Conservation (phyloP, 2,888 invertebrate species). For the Reticulitermes lucifugus region DNA sequence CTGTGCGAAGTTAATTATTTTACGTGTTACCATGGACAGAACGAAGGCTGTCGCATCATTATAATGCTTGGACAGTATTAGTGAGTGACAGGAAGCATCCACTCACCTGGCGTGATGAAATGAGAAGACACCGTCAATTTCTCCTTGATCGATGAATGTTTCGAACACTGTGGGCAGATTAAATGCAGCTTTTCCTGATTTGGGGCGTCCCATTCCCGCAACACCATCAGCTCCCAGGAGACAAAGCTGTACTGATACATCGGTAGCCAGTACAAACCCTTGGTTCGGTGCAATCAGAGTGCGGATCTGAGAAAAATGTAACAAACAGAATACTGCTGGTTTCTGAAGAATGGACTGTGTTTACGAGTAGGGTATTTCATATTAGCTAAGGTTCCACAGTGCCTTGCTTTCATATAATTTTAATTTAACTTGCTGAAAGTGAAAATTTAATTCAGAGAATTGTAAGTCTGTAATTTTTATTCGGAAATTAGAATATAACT, state of each 20-base stretch:
- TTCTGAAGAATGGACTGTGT: neutral
- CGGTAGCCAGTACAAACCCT: neutral
- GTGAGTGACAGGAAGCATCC: no score
- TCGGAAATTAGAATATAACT: no score
- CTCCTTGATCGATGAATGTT: neutral
- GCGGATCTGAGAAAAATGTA: neutral
- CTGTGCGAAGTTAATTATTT: no score
- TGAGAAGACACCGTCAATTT: neutral
- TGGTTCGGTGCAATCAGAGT: neutral
- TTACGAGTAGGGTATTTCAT: neutral
- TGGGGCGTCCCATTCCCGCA: neutral
- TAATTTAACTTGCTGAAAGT: no score
- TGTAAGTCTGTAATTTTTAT: no score
- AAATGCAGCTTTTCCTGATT: neutral
- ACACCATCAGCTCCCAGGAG: neutral
- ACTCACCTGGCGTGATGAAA: neutral
- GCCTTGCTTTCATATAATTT: no score
- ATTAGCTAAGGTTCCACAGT: no score
- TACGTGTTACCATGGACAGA: no score
- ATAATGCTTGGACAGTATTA: no score
- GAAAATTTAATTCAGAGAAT: no score
- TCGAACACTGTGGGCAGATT: slow-evolving; percentile 1
- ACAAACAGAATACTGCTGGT: neutral
- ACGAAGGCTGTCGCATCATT: no score
- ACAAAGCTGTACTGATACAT: neutral